Evolutionary conservation across 35 echinoderm and acorn worm species (phyloP), one percentile per base, ranked within the genome.

Genomic region (Heliocidaris tuberculata): DNA sequence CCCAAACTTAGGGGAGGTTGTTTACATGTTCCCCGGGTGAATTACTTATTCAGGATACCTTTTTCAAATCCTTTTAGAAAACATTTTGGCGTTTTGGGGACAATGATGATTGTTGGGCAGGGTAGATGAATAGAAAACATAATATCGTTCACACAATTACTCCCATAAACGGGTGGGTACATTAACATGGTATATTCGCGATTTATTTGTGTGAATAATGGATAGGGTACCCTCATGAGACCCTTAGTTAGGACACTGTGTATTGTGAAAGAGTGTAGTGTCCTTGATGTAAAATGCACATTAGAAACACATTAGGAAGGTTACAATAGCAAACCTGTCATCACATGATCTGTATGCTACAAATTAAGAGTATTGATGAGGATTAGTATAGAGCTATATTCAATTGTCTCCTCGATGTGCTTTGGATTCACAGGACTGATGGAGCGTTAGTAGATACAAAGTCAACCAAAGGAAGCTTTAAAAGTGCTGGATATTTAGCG

Each of bases 331-430:
- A 78, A 78, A 78, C 65, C 65, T 78, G 65, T 78, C 65, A 78
- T n/a, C 65, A 5, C 65, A 4, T 78, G 65, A 78, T 78, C 65
- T 21, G 65, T 21, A 4, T 21, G 65, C 21, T 78, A 78, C 65
- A 78, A 78, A 78, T 78, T 78, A 24, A 78, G 61, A 71, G 65
- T 78, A 78, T 78, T 78, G 65, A 78, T 78, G 65, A 27, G 65
- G 19, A 78, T 78, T 17, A 78, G 21, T 5, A 78, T 0, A 78
- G 65, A 78, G 21, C 27, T 78, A 78, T 78, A 78, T 78, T 78
- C 65, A 7, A 78, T 78, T 78, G 65, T 78, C 27, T 78, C 27
- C 21, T n/a, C 65, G 65, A 27, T 24, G 27, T 24, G 65, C 6
- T 21, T 21, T 78, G 7, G 19, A n/a, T 78, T 27, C 65, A n/a